Evolutionary conservation across 2,797 vertebrate genomes (phyloP).

Genomic region (Poeciliopsis infans): DNA sequence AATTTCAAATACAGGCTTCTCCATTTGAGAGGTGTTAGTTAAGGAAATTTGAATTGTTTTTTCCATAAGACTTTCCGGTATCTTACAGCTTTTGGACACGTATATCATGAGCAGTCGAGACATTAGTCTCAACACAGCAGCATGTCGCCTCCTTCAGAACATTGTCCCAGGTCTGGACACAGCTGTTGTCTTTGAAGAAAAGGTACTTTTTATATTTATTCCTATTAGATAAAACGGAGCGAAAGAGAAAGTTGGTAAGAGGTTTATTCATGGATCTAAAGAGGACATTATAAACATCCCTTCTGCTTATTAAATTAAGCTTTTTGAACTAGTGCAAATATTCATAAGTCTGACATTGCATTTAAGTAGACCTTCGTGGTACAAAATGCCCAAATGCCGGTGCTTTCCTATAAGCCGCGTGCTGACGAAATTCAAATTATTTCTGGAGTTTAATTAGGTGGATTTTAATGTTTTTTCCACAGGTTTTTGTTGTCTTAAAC

Average conservation of each 20-base stretch:
- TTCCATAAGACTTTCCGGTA: slow-evolving; percentile 3
- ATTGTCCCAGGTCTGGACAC: slow-evolving; percentile 96
- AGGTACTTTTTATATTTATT: slow-evolving; percentile 76
- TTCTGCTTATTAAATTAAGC: neutral
- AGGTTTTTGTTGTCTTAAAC: neutral
- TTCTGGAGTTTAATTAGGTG: neutral
- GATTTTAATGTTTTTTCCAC: neutral
- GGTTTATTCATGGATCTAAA: neutral
- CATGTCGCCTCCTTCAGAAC: slow-evolving; percentile 91
- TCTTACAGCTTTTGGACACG: slow-evolving; percentile 87
- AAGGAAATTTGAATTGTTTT: neutral
- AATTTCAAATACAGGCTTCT: neutral
- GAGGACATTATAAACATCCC: neutral
- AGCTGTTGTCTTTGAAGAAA: slow-evolving; percentile 93
- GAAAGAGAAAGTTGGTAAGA: neutral
- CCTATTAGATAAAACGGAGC: neutral
- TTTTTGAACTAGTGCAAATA: neutral
- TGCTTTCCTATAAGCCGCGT: neutral
- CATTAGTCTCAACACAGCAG: slow-evolving; percentile 88
- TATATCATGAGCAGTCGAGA: slow-evolving; percentile 97
- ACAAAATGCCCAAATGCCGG: neutral
- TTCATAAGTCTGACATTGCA: neutral
- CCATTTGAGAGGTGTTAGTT: neutral
- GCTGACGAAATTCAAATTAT: neutral
- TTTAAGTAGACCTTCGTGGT: neutral